Evolutionary conservation across 2,113 vertebrate genomes (phyloP).

Genomic region (Lycaon pictus): DNA sequence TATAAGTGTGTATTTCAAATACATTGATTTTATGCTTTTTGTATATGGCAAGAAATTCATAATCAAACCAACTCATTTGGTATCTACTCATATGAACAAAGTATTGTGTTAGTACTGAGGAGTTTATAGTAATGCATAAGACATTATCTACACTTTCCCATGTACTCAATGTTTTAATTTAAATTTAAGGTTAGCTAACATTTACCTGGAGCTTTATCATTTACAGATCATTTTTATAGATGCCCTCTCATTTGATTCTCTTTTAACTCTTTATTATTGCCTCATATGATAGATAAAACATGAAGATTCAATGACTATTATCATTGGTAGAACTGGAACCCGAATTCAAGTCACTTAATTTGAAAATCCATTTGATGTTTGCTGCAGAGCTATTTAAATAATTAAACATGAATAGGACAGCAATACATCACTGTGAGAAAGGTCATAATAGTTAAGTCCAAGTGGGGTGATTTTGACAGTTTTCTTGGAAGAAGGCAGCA

Average conservation of each 20-base stretch:
- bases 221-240: not conserved
- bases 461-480: not conserved
- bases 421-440: not conserved
- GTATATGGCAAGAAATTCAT: conserved; percentile 1
- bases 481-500: not conserved
- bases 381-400: not conserved
- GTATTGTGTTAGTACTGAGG: not conserved
- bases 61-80: not conserved
- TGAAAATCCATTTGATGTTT: not conserved
- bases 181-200: not conserved
- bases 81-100: not conserved
- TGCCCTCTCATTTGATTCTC: not conserved
- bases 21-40: not conserved
- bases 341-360: not conserved
- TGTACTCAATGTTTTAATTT: not conserved
- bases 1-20: not conserved
- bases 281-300: not conserved
- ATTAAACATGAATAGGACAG: not conserved
- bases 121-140: not conserved
- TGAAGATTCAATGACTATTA: not conserved
- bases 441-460: not conserved
- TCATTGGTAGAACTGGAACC: not conserved
- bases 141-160: not conserved
- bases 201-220: not conserved
- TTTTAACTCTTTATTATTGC: not conserved